These are phyloP conservation scores for Acropora yongei DNA, from an alignment of 64 coral and sea anemone species.

Conservation along the genomic window DNA sequence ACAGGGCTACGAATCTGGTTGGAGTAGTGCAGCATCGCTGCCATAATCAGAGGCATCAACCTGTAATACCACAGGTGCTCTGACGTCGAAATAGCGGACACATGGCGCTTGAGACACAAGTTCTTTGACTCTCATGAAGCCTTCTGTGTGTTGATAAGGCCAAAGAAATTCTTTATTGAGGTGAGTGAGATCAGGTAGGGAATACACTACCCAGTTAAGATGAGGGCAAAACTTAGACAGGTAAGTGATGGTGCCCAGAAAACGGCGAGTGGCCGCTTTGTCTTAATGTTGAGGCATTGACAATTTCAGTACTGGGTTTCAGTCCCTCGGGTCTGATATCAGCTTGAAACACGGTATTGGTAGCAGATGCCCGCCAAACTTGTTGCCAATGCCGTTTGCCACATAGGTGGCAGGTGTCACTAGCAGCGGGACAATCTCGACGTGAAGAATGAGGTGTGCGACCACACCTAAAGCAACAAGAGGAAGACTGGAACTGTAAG, in stretches of 20 bases:
- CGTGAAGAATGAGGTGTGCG: no score
- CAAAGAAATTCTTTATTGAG: constrained; percentile 50
- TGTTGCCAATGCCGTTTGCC: no score
- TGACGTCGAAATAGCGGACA: constrained; percentile 28
- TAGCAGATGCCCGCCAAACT: no score
- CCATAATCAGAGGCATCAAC: constrained; percentile 56
- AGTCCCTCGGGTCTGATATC: constrained; percentile 9
- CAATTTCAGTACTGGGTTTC: constrained; percentile 30
- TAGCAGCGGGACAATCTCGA: no score
- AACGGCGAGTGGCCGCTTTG: constrained; percentile 51
- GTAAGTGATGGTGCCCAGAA: constrained; percentile 59
- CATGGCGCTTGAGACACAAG: constrained; percentile 48
- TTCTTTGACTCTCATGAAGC: constrained; percentile 50
- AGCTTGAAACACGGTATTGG: no score
- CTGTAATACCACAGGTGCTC: not conserved
- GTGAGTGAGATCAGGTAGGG: constrained; percentile 63
- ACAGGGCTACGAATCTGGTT: not conserved
- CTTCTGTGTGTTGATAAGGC: constrained; percentile 67
- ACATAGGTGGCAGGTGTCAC: no score
- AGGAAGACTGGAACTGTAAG: no score
- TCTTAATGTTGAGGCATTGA: constrained; percentile 49
- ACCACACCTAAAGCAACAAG: no score
- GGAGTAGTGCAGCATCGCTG: constrained; percentile 28
- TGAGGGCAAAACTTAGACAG: constrained; percentile 62
- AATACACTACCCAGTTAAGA: constrained; percentile 47